Conservation (phyloP, 1,140 invertebrate genomes). For the Cotesia typhae region DNA sequence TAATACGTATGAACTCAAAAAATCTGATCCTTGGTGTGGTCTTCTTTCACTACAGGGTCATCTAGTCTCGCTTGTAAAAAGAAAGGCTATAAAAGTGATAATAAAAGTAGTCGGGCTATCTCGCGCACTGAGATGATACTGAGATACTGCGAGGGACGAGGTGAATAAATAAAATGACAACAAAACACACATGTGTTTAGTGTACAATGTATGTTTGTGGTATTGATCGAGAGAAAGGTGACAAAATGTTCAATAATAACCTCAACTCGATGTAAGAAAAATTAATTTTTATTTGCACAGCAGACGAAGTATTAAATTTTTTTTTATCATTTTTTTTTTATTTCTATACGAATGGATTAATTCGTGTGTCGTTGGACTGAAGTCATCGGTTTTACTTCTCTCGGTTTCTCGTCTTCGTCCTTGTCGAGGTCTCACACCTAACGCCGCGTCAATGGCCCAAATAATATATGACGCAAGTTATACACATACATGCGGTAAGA, state of each 20-base stretch:
- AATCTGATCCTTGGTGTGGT: constrained; percentile 1
- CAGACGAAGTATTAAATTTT: not conserved
- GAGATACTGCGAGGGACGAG: not conserved
- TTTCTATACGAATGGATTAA: not conserved
- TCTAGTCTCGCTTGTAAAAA: constrained; percentile 3
- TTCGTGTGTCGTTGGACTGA: constrained; percentile 19
- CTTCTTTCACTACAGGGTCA: constrained; percentile 2
- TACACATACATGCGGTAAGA: constrained; percentile 37
- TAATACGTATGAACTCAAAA: constrained; percentile 7
- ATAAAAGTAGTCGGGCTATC: constrained; percentile 1
- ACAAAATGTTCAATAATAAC: constrained; percentile 8
- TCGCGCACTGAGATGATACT: not conserved
- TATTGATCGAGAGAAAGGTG: constrained; percentile 11
- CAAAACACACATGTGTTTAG: not conserved
- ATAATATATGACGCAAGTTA: constrained; percentile 59
- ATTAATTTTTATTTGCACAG: not conserved
- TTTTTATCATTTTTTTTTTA: too few species aligned
- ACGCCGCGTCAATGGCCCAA: constrained; percentile 56
- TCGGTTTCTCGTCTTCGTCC: constrained; percentile 48
- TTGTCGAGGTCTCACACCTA: constrained; percentile 60
- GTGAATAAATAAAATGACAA: not conserved
- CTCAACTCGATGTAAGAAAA: not conserved
- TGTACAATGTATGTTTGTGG: too few species aligned
- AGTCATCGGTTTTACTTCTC: constrained; percentile 23
- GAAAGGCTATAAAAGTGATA: constrained; percentile 12